phyloP scores from a whole-genome alignment of 2,888 invertebrate species.

The Amphipoea oculea region DNA sequence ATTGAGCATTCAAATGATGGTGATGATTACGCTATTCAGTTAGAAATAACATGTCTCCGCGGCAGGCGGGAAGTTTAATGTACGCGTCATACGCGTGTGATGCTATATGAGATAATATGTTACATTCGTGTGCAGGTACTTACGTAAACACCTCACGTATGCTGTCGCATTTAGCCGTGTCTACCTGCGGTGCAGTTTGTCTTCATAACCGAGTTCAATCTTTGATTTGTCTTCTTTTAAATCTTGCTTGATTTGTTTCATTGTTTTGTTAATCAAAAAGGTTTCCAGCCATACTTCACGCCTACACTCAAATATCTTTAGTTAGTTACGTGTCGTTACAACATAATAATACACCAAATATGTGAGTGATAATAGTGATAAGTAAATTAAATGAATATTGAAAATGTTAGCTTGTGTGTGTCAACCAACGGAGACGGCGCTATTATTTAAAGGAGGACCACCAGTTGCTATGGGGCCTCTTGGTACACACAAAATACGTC shows the following conservation, averaged over 20 bases:
- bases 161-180: slow-evolving; percentile 18
- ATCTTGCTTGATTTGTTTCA: slow-evolving; percentile 19
- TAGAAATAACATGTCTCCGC: slow-evolving; percentile 49
- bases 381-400: slow-evolving; percentile 77
- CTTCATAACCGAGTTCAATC: slow-evolving; percentile 18
- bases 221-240: too few relatives aligned
- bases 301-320: slow-evolving; percentile 1
- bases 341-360: slow-evolving; percentile 73
- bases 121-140: slow-evolving; percentile 29
- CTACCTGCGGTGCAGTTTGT: slow-evolving; percentile 16
- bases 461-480: slow-evolving; percentile 90
- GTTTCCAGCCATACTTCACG: slow-evolving; percentile 73
- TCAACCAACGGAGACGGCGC: slow-evolving; percentile 91
- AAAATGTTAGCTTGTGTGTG: slow-evolving; percentile 93
- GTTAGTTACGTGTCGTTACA: slow-evolving; percentile 40
- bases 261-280: slow-evolving; percentile 26
- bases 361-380: slow-evolving; percentile 82
- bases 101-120: slow-evolving; percentile 43
- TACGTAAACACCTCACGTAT: slow-evolving; percentile 35
- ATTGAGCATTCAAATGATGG: slow-evolving; percentile 47
- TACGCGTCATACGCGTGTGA: slow-evolving; percentile 39
- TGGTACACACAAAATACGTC: slow-evolving; percentile 85
- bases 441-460: slow-evolving; percentile 89
- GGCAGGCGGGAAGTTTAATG: slow-evolving; percentile 57
- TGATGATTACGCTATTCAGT: slow-evolving; percentile 57